phyloP scores from a whole-genome alignment of 1,140 invertebrate species.

The Vanessa atalanta region DNA sequence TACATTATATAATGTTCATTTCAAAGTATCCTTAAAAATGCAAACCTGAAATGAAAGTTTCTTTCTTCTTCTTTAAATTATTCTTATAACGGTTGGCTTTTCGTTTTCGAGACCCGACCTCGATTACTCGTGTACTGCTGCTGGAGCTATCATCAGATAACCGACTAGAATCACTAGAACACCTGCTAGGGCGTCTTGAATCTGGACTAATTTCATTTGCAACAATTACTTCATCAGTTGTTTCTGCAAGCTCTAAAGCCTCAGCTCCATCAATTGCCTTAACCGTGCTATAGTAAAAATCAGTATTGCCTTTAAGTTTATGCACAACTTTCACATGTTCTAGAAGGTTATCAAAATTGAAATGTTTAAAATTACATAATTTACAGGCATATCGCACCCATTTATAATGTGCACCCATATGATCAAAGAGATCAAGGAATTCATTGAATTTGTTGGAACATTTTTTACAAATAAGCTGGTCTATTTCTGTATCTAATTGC shows the following conservation, averaged over 20 bases:
- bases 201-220: slow-evolving; percentile 53
- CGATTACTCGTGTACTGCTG: slow-evolving; percentile 54
- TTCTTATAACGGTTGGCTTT: slow-evolving; percentile 57
- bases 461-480: slow-evolving; percentile 66
- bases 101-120: slow-evolving; percentile 59
- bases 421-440: slow-evolving; percentile 75
- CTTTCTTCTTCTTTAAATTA: slow-evolving; percentile 58
- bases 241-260: slow-evolving; percentile 58
- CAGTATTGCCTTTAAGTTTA: slow-evolving; percentile 71
- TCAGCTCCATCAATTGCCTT: slow-evolving; percentile 70
- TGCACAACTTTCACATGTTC: slow-evolving; percentile 81
- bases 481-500: slow-evolving; percentile 51
- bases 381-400: slow-evolving; percentile 82
- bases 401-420: slow-evolving; percentile 81
- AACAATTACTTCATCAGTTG: slow-evolving; percentile 49
- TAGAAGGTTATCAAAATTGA: slow-evolving; percentile 79
- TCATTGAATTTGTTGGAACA: slow-evolving; percentile 71
- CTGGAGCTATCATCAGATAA: slow-evolving; percentile 73
- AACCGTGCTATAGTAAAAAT: slow-evolving; percentile 72
- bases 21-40: neutral
- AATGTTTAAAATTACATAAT: slow-evolving; percentile 82
- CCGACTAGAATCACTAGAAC: slow-evolving; percentile 72
- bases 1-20: neutral
- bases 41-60: slow-evolving; percentile 49
- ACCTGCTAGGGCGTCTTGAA: slow-evolving; percentile 67